phyloP scores from a whole-genome alignment of 2,113 vertebrate genomes.

The Diphyllodes magnificus region DNA sequence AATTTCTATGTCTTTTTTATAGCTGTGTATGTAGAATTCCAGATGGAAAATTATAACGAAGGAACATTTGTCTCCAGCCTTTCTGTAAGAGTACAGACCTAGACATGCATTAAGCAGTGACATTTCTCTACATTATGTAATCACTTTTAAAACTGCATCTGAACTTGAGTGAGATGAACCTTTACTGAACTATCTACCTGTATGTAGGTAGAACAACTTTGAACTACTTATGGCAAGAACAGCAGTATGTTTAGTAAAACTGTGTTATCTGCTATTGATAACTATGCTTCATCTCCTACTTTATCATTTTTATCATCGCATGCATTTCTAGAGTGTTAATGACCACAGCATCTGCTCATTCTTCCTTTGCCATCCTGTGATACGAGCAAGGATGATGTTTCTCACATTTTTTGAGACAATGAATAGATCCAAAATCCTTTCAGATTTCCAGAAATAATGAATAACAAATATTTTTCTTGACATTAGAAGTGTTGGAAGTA shows the following conservation, averaged over 20 bases:
- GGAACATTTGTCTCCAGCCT: background rate
- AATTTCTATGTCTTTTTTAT: constrained; percentile 3
- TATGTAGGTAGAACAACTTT: background rate
- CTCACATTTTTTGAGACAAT: background rate
- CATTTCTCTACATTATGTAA: constrained; percentile 8
- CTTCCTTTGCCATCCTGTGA: background rate
- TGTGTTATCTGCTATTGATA: background rate
- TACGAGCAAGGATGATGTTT: background rate
- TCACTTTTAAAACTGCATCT: background rate
- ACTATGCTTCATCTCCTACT: background rate
- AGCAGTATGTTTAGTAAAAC: constrained; percentile 1
- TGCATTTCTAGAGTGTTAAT: background rate
- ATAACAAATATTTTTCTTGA: background rate
- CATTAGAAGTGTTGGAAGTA: background rate
- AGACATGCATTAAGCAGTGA: background rate
- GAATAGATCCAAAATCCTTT: background rate
- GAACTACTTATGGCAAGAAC: background rate
- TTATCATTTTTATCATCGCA: background rate
- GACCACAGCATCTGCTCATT: background rate
- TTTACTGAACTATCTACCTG: constrained; percentile 10
- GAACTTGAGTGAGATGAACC: background rate
- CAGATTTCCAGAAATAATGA: background rate
- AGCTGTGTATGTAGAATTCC: background rate
- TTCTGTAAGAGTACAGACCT: background rate
- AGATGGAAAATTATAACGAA: background rate